These are phyloP conservation scores for Drosophila yooni DNA, from an alignment of 2,888 invertebrate species.

Conservation along the genomic window DNA sequence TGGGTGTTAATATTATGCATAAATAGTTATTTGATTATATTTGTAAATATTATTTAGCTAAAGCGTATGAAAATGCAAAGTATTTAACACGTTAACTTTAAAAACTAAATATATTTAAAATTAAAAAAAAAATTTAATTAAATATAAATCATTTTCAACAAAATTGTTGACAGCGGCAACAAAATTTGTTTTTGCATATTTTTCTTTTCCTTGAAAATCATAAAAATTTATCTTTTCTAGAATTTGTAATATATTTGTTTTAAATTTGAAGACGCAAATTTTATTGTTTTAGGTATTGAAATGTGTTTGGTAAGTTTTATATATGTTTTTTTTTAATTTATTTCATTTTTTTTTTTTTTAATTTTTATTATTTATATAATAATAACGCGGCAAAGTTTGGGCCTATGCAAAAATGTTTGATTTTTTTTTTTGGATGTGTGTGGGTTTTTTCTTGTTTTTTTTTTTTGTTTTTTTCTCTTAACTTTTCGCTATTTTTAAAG, in stretches of 20 bases:
- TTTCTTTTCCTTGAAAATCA: constrained; percentile 34
- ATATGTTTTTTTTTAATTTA: constrained; percentile 33
- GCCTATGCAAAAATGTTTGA: constrained; percentile 67
- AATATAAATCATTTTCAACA: constrained; percentile 52
- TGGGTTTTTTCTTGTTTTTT: constrained; percentile 23
- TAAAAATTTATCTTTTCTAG: constrained; percentile 32
- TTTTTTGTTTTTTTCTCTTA: constrained; percentile 34
- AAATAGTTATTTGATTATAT: constrained; percentile 66
- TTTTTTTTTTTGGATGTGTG: constrained; percentile 25
- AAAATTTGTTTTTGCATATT: constrained; percentile 43
- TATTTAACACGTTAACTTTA: constrained; percentile 66
- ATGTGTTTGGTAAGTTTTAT: constrained; percentile 72
- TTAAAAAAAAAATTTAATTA: constrained; percentile 43
- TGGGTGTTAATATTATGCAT: constrained; percentile 48
- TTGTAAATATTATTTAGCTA: constrained; percentile 76
- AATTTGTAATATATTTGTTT: constrained; percentile 44
- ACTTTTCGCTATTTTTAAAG: constrained; percentile 50
- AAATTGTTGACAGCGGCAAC: constrained; percentile 55
- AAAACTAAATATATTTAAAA: constrained; percentile 47
- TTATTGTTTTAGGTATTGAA: constrained; percentile 60
- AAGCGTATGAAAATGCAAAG: constrained; percentile 83
- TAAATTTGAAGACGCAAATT: constrained; percentile 67
- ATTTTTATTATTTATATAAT: constrained; percentile 61
- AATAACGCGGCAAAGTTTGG: constrained; percentile 75
- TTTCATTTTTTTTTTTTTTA: constrained; percentile 15